Conservation (phyloP, 2,797 vertebrate genomes). For the Prunella strophiata region DNA sequence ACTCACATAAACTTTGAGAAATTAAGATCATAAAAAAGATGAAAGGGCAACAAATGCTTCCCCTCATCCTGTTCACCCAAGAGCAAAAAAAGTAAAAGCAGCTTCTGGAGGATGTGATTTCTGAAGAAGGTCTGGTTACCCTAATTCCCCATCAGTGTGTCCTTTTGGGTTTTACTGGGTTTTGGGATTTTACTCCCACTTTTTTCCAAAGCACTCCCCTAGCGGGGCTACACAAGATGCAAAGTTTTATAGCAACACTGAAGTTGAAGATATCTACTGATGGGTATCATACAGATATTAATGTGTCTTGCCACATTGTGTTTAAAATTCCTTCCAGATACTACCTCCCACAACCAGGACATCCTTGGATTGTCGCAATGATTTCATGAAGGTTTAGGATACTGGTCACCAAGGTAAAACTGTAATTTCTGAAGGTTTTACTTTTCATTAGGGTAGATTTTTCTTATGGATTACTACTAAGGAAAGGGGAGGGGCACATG, state of each 20-base stretch:
- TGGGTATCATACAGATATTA: background rate
- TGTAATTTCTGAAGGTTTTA: background rate
- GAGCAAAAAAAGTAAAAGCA: background rate
- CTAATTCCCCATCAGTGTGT: background rate
- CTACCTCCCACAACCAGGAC: background rate
- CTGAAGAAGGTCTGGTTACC: background rate
- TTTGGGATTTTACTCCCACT: background rate
- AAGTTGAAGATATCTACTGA: background rate
- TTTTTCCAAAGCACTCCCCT: background rate
- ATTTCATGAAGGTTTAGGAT: background rate
- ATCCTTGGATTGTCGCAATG: background rate
- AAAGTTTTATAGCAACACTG: background rate
- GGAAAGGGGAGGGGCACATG: rapidly evolving
- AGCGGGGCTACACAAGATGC: background rate
- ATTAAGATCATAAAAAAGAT: background rate
- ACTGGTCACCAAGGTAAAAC: background rate
- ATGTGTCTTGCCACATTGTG: background rate
- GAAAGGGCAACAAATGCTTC: background rate
- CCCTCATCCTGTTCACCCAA: background rate
- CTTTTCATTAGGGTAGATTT: background rate
- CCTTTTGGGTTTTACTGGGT: background rate
- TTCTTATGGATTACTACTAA: background rate
- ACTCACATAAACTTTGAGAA: background rate
- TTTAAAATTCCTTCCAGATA: background rate
- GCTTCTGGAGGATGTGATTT: background rate